Conservation (phyloP, 1,140 invertebrate species). For the Chelonus insularis region DNA sequence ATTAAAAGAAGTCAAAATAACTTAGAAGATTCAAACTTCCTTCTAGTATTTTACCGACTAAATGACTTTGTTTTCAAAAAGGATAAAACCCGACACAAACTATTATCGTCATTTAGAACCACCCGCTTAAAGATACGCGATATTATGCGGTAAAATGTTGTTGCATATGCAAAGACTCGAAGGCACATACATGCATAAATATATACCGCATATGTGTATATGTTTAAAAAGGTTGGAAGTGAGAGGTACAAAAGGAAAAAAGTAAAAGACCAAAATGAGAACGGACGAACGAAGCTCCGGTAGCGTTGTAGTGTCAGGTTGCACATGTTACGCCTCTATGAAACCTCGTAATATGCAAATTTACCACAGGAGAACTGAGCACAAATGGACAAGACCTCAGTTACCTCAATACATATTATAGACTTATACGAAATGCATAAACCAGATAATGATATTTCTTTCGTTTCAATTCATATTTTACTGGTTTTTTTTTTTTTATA, state of each 20-base stretch:
- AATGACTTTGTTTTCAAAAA: too few species aligned
- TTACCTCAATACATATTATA: too few species aligned
- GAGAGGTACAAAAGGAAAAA: background rate
- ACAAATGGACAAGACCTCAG: background rate
- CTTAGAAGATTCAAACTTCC: too few species aligned
- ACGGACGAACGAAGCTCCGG: conserved; percentile 9
- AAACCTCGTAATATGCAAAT: conserved; percentile 41
- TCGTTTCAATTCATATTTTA: too few species aligned
- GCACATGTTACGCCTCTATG: conserved; percentile 34
- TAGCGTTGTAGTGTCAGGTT: conserved; percentile 1
- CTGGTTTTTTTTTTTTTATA: too few species aligned
- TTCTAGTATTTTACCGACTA: too few species aligned
- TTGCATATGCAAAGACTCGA: conserved; percentile 41
- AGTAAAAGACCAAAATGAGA: background rate
- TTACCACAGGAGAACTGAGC: background rate
- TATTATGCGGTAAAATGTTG: conserved; percentile 11
- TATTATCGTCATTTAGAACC: background rate
- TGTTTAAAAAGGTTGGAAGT: background rate
- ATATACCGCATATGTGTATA: background rate
- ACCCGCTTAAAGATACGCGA: background rate
- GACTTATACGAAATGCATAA: too few species aligned
- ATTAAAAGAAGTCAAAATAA: too few species aligned
- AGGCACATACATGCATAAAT: background rate
- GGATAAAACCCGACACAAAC: background rate
- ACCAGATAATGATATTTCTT: too few species aligned